Evolutionary conservation across 2,113 vertebrate species (phyloP).

Genomic region (Ifrita kowaldi): DNA sequence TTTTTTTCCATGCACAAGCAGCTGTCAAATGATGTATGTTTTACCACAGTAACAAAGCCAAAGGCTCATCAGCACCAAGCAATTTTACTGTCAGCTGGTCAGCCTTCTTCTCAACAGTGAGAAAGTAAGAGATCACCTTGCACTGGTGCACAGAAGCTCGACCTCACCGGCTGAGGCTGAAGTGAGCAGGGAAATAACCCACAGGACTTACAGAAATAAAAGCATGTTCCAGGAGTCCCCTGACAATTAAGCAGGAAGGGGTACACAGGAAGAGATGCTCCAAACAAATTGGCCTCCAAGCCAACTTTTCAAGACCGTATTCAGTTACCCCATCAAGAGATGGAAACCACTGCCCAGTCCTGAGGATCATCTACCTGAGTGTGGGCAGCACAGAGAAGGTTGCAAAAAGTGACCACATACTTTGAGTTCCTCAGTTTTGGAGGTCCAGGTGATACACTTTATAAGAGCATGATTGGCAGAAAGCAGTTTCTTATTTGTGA

Average conservation of each 20-base stretch:
- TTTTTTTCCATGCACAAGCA: conserved; percentile 42
- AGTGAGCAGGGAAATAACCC: background rate
- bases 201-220: background rate
- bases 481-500: background rate
- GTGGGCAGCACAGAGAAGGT: background rate
- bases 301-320: background rate
- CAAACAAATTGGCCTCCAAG: background rate
- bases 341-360: background rate
- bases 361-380: background rate
- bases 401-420: background rate
- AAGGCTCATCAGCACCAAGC: conserved; percentile 39
- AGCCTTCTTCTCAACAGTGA: conserved; percentile 15
- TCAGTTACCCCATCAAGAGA: background rate
- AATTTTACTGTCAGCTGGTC: conserved; percentile 57
- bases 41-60: conserved; percentile 47
- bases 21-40: conserved; percentile 43
- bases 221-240: background rate
- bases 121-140: conserved; percentile 34
- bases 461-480: background rate
- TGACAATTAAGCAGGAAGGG: background rate
- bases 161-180: background rate
- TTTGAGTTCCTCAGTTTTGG: background rate
- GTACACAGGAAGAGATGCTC: background rate
- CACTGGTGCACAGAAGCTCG: background rate
- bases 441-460: background rate